A percentile compares a stretch with the other conserved stretches of the same genome.
phyloP scores from a whole-genome alignment of 2,797 vertebrate genomes.

The Ambastaia sidthimunki region DNA sequence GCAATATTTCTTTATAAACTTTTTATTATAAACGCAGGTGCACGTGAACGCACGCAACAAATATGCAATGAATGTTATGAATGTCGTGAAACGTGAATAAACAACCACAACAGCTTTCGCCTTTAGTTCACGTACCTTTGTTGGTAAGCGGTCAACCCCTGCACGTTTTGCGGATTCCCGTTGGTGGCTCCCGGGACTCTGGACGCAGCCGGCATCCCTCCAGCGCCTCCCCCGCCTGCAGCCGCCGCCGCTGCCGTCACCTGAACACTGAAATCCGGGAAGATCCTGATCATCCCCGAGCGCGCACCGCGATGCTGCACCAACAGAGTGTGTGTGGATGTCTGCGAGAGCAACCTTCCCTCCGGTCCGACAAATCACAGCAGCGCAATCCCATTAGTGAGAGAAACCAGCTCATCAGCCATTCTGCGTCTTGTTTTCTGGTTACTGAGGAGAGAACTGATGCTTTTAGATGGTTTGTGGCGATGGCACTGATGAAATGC shows the following conservation, averaged over 20 bases:
- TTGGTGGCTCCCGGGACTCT: slow-evolving; percentile 84
- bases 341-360: slow-evolving; percentile 73
- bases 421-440: slow-evolving; percentile 80
- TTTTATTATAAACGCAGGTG: not conserved
- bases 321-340: slow-evolving; percentile 71
- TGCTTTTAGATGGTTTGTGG: slow-evolving; percentile 61
- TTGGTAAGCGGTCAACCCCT: slow-evolving; percentile 92
- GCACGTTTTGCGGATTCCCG: slow-evolving; percentile 91
- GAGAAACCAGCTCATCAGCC: slow-evolving; percentile 63
- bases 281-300: slow-evolving; percentile 92
- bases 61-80: slow-evolving; percentile 26
- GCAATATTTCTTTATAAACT: not conserved
- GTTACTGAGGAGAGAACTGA: slow-evolving; percentile 62
- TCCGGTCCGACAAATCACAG: slow-evolving; percentile 81
- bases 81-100: not conserved
- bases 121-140: slow-evolving; percentile 86
- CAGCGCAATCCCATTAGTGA: slow-evolving; percentile 88
- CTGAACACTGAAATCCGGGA: slow-evolving; percentile 99
- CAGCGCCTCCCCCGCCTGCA: slow-evolving; percentile 81
- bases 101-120: not conserved
- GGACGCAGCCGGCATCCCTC: slow-evolving; percentile 83
- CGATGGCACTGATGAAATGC: not conserved
- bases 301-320: slow-evolving; percentile 71
- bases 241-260: slow-evolving; percentile 90
- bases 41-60: not conserved